A percentile compares a stretch with the other conserved stretches of the same genome.
Evolutionary conservation across 2,113 vertebrate genomes (phyloP).

Genomic region (Sebastes schlegelii): DNA sequence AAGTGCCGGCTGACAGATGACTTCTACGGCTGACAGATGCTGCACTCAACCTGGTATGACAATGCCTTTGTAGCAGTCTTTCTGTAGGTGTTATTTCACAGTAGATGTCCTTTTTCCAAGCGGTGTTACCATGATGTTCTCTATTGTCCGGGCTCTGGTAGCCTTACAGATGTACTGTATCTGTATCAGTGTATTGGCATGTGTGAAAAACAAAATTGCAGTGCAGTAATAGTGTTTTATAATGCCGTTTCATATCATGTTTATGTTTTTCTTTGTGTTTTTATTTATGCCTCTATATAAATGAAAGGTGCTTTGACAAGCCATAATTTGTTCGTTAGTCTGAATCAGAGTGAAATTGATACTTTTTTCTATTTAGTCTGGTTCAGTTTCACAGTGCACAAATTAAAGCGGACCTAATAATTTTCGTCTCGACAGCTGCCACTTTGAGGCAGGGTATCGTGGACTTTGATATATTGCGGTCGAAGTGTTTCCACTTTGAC

Average conservation of each 20-base stretch:
- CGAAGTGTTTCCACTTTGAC: no score
- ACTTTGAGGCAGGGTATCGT: no score
- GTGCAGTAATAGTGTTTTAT: background rate
- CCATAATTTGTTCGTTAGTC: no score
- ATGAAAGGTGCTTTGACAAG: no score
- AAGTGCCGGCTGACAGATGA: constrained; percentile 33
- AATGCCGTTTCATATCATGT: background rate
- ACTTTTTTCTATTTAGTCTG: no score
- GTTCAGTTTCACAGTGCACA: no score
- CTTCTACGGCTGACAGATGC: constrained; percentile 22
- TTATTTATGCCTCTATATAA: no score
- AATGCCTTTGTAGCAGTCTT: background rate
- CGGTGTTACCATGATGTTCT: background rate
- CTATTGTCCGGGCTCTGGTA: background rate
- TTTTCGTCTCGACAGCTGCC: no score
- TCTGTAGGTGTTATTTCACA: constrained; percentile 26
- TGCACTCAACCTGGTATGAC: background rate
- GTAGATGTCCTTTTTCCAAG: background rate
- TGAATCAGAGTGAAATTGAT: no score
- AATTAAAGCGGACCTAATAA: no score
- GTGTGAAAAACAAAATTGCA: background rate
- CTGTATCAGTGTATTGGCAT: background rate
- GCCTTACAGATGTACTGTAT: background rate
- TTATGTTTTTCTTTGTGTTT: background rate
- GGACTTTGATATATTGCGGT: no score